These are phyloP conservation scores for Bradysia coprophila DNA, from an alignment of 1,140 invertebrate species.

Conservation along the genomic window DNA sequence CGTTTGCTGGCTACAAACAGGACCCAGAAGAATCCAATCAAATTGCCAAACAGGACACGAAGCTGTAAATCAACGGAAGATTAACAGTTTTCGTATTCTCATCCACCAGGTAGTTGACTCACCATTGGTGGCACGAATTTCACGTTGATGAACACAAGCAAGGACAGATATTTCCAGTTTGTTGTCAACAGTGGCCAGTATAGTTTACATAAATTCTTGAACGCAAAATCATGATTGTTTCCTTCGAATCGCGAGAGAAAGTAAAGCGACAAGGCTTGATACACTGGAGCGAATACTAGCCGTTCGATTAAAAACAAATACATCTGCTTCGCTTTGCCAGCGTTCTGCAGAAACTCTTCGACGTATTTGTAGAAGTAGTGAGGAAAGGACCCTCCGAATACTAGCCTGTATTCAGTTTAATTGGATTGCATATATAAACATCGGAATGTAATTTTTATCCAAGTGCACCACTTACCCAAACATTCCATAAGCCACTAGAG, in stretches of 20 bases:
- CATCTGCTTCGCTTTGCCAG: constrained; percentile 16
- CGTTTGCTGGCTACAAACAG: constrained; percentile 41
- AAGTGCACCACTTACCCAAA: constrained; percentile 36
- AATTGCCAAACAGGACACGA: constrained; percentile 40
- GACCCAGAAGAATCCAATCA: constrained; percentile 48
- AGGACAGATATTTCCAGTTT: constrained; percentile 51
- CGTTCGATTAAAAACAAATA: constrained; percentile 39
- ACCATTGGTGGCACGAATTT: constrained; percentile 51
- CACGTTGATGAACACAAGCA: constrained; percentile 49
- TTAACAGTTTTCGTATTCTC: constrained; percentile 2
- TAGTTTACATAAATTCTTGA: constrained; percentile 34
- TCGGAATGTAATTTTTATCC: neutral
- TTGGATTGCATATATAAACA: neutral
- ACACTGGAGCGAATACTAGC: constrained; percentile 43
- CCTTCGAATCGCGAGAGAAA: constrained; percentile 45
- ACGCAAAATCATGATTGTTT: constrained; percentile 28
- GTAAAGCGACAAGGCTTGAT: constrained; percentile 47
- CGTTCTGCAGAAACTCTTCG: constrained; percentile 24
- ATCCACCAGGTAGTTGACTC: constrained; percentile 15
- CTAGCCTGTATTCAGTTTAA: constrained; percentile 24
- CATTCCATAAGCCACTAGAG: constrained; percentile 42
- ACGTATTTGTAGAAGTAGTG: constrained; percentile 48
- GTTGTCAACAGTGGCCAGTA: constrained; percentile 39
- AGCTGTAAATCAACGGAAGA: constrained; percentile 32
- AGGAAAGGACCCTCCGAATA: constrained; percentile 50